Base-by-base conservation (phyloP, 1,140 invertebrate species). In the Lysiphlebus fabarum region DNA sequence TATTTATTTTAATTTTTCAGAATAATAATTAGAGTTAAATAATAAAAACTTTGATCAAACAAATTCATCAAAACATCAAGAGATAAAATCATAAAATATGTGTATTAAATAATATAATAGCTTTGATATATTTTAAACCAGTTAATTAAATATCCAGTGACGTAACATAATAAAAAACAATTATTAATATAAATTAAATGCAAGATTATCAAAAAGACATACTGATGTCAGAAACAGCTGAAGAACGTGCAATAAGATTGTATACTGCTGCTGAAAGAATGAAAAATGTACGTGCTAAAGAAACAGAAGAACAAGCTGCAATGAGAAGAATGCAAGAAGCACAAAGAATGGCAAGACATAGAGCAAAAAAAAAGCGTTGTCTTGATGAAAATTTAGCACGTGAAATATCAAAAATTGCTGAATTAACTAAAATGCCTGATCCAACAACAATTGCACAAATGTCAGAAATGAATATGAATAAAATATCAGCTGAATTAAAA, bases 401-500 rank as follows among this genome's bases (percentile, higher is more conserved):
- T 7, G 78, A 80, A 38, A 79, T 80, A 41, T 80, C 78, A 0
- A 80, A 80, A 40, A 79, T 80, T 7, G 78, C 78, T 0, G 77
- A 80, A 45, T 58, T 80, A 4, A 78, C 76, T 0, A 80, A 80
- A 44, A 77, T 78, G 68, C 77, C 49, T 2, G 77, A 80, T 50
- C 69, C 77, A 1, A 68, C 76, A 3, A 68, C 70, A 0, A 76
- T 80, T 10, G 72, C 76, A 6, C 77, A 80, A 48, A 80, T 80
- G 75, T 77, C 75, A 0, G 78, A 80, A 43, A 70, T 79, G 53
- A 80, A 79, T 48, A 79, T 80, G 75, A 80, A 79, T 45, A 80
- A 80, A 54, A 80, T 80, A 40, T 80, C 78, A 2, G 78, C 78
- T 0, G 78, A 80, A 36, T 51, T 80, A 42, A 80, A 79, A 47